Evolutionary conservation across 2,797 vertebrate species (phyloP).

Genomic region (Cyclopterus lumpus): DNA sequence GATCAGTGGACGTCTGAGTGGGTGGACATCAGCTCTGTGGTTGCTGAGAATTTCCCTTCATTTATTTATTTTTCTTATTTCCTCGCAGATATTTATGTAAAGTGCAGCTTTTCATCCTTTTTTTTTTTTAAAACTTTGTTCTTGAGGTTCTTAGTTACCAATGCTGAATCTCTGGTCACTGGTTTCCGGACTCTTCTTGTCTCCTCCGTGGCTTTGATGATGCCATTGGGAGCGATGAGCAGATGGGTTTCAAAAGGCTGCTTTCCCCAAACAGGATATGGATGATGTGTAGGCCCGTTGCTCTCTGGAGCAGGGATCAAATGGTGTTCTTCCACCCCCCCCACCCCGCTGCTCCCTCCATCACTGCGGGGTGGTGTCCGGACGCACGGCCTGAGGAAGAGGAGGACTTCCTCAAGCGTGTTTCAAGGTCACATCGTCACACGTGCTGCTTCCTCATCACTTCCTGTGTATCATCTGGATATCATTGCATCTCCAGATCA

Average conservation of each 20-base stretch:
- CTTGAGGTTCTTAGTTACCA: constrained; percentile 43
- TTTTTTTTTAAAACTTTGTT: constrained; percentile 58
- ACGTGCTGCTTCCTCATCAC: constrained; percentile 38
- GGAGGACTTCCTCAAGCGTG: constrained; percentile 51
- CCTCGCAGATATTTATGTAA: constrained; percentile 53
- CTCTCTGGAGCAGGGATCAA: constrained; percentile 74
- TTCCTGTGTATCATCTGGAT: constrained; percentile 65
- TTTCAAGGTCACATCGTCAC: constrained; percentile 59
- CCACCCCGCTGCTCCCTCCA: constrained; percentile 55
- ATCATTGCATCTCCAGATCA: constrained; percentile 33
- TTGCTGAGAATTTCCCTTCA: constrained; percentile 59
- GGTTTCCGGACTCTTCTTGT: constrained; percentile 56
- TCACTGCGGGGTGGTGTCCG: constrained; percentile 60
- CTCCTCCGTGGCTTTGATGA: constrained; percentile 71
- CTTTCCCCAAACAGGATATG: constrained; percentile 83
- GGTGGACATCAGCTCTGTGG: constrained; percentile 58
- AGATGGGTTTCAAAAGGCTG: constrained; percentile 79
- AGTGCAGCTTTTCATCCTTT: constrained; percentile 52
- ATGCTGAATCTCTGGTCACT: constrained; percentile 44
- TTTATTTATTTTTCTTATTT: constrained; percentile 59
- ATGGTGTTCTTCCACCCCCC: constrained; percentile 73
- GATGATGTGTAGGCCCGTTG: constrained; percentile 73
- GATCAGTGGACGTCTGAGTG: constrained; percentile 62
- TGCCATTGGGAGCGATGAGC: constrained; percentile 76
- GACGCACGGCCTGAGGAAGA: constrained; percentile 55